phyloP scores from a whole-genome alignment of 2,797 vertebrate species.

The Poeciliopsis gracilis region DNA sequence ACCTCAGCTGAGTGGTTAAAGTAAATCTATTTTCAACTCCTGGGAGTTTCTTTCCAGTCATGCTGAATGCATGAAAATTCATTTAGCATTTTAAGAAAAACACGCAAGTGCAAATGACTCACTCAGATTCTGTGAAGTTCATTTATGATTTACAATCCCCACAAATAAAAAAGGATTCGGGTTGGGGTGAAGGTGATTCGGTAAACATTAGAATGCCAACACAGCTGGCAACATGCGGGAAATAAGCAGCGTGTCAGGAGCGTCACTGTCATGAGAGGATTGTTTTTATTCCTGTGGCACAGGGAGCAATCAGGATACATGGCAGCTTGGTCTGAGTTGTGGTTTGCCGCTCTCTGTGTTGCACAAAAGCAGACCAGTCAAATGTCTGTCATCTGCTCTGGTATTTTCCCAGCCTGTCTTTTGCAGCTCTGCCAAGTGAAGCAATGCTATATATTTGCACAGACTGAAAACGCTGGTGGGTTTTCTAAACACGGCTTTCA shows the following conservation, averaged over 20 bases:
- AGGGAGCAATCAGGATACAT: constrained; percentile 10
- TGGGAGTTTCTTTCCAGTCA: neutral
- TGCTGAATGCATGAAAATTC: constrained; percentile 1
- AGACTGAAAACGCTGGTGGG: constrained; percentile 28
- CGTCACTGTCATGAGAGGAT: neutral
- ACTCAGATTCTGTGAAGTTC: neutral
- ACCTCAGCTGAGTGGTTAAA: neutral
- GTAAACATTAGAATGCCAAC: neutral
- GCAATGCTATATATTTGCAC: constrained; percentile 49
- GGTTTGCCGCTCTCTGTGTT: constrained; percentile 19
- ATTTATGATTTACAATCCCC: constrained; percentile 1
- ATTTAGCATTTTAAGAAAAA: neutral
- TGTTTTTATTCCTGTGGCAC: constrained; percentile 15
- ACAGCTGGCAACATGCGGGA: neutral
- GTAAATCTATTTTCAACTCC: constrained; percentile 18
- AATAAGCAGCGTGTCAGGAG: neutral
- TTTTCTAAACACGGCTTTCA: constrained; percentile 16
- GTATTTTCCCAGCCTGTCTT: constrained; percentile 36
- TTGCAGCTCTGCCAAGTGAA: constrained; percentile 44
- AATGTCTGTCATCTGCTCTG: constrained; percentile 44
- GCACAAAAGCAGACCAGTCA: constrained; percentile 38
- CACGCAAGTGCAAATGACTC: neutral
- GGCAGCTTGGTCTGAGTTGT: constrained; percentile 20
- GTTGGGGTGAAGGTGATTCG: neutral
- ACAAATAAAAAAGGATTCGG: neutral